A percentile compares a stretch with the other conserved stretches of the same genome.
Conservation (phyloP, 1,140 invertebrate genomes). For the Drosophila tani region DNA sequence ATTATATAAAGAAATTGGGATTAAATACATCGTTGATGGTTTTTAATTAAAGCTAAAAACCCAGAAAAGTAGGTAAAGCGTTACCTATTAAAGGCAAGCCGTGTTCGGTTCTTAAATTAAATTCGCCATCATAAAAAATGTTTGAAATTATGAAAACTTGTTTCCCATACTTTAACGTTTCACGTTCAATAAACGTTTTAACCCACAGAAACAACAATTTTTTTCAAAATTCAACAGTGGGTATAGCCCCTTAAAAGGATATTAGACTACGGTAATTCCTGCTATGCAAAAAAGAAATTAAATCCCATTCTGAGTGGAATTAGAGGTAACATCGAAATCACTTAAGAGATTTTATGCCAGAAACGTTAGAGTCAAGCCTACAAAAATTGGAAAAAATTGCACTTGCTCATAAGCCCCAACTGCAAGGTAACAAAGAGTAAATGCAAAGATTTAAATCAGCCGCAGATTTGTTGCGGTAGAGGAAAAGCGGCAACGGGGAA, state of each 20-base stretch:
- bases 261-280: not conserved
- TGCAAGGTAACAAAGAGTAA: constrained; percentile 75
- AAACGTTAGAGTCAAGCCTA: constrained; percentile 51
- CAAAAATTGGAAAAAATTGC: constrained; percentile 45
- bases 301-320: not conserved
- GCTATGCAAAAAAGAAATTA: not conserved
- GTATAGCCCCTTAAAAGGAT: not conserved
- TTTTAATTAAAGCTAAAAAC: no score
- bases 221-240: no score
- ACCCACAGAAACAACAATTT: no score
- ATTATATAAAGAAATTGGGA: no score
- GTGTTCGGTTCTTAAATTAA: no score
- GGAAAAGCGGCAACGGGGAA: constrained; percentile 17
- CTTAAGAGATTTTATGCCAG: constrained; percentile 30
- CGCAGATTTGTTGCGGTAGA: constrained; percentile 65
- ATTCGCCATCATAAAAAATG: no score
- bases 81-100: no score
- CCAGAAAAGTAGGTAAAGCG: no score
- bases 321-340: constrained; percentile 7
- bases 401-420: constrained; percentile 55
- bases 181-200: no score
- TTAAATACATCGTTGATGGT: no score
- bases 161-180: no score
- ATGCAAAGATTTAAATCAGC: constrained; percentile 75
- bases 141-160: no score